A percentile compares a stretch with the other conserved stretches of the same genome.
These are phyloP conservation scores for Chromis chromis DNA, from an alignment of 2,797 vertebrate species.

Conservation along the genomic window DNA sequence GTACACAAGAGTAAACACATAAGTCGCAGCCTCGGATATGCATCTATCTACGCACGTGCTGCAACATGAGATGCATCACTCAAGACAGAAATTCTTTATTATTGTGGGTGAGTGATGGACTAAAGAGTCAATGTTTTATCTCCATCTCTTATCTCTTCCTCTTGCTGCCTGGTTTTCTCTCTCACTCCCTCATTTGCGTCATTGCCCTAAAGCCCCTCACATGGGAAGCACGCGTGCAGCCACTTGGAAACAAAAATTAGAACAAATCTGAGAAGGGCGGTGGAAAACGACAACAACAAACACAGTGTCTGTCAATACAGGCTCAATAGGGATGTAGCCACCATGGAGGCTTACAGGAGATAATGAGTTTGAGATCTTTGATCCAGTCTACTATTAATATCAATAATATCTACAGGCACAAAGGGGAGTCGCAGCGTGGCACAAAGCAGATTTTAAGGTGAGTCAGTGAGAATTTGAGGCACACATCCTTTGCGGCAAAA, in stretches of 20 bases:
- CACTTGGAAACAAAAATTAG: constrained; percentile 75
- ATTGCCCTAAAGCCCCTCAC: constrained; percentile 78
- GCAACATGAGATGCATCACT: constrained; percentile 30
- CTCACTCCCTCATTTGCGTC: constrained; percentile 58
- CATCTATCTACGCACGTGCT: constrained; percentile 17
- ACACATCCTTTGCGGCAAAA: not conserved
- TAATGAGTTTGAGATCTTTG: constrained; percentile 58
- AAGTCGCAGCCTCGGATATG: constrained; percentile 18
- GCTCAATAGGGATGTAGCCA: constrained; percentile 53
- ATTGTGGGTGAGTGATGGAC: constrained; percentile 49
- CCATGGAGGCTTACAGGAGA: constrained; percentile 39
- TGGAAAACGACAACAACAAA: constrained; percentile 65
- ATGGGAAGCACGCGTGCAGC: constrained; percentile 73
- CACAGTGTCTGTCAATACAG: constrained; percentile 52
- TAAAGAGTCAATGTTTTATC: constrained; percentile 47
- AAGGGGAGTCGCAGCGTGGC: not conserved
- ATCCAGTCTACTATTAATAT: constrained; percentile 45
- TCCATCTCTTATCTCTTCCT: constrained; percentile 39
- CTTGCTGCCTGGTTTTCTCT: constrained; percentile 7
- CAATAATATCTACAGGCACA: constrained; percentile 49
- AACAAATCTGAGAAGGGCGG: constrained; percentile 70
- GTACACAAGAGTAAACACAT: constrained; percentile 37
- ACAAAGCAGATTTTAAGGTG: constrained; percentile 10
- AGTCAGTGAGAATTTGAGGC: not conserved
- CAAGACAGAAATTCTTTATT: constrained; percentile 35